Evolutionary conservation across 2,113 vertebrate genomes (phyloP).

Genomic region (Sceloporus undulatus): DNA sequence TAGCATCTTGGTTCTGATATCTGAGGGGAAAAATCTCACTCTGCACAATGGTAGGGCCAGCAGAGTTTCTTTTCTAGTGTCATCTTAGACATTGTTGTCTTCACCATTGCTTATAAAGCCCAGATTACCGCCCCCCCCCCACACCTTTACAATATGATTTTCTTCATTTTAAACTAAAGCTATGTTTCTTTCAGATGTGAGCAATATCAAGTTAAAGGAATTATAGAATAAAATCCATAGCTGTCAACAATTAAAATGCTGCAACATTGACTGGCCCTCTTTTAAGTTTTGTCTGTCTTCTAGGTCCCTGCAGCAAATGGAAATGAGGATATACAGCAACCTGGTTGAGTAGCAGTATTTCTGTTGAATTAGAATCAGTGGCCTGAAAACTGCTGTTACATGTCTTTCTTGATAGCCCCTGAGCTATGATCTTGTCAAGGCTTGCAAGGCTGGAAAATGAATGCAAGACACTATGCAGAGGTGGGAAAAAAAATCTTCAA

Average conservation of each 20-base stretch:
- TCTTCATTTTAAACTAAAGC: neutral
- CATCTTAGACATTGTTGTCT: neutral
- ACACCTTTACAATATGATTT: neutral
- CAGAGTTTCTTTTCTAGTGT: neutral
- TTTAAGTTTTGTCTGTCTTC: neutral
- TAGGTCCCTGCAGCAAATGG: neutral
- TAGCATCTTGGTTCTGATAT: neutral
- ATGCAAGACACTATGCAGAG: neutral
- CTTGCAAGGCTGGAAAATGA: neutral
- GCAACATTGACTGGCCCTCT: neutral
- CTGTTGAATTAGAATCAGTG: neutral
- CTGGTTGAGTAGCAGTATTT: neutral
- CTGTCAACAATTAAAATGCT: neutral
- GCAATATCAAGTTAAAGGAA: neutral
- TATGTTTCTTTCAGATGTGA: neutral
- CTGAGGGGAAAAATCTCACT: neutral
- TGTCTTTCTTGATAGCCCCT: neutral
- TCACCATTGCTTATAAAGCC: neutral
- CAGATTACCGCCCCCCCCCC: neutral
- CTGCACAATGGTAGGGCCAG: no score
- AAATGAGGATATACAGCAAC: neutral
- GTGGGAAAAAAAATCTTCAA: constrained; percentile 25
- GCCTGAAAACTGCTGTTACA: neutral
- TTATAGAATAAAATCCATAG: neutral
- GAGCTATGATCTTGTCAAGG: neutral